Evolutionary conservation across 2,888 invertebrate genomes (phyloP), one percentile per base, ranked within the genome.

Genomic region (Amiota minor): DNA sequence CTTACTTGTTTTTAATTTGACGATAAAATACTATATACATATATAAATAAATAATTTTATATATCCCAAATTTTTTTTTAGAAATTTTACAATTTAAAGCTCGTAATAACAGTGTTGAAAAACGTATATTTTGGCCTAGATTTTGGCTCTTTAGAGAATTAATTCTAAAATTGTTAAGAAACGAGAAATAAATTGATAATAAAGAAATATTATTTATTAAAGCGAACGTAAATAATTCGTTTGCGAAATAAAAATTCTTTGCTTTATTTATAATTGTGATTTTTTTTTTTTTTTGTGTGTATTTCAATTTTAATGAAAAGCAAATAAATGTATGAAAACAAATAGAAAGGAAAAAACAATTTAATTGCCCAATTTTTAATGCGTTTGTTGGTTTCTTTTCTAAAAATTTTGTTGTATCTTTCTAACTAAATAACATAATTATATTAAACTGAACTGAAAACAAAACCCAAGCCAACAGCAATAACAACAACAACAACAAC

Each of bases 181-280:
- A 53, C 53, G 53, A 53, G 16, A 53, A 53, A 53, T 14, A n/a
- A 35, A 16, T 11, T 16, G 16, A 53, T 53, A 53, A 10, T 9
- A 53, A 53, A 53, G 14, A 53, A 53, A 35, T 12, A 59, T 59
- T 20, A 59, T 59, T 59, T 59, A 59, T 59, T 59, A 59, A 59
- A 20, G 20, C 59, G 4, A 53, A 53, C n/a, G n/a, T 53, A 14
- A 16, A 16, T 16, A 16, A 53, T 53, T 53, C 16, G 14, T 16
- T 6, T 20, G 59, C 20, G 59, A 16, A 59, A 59, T 59, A 59
- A 59, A 59, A 59, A 20, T 59, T 18, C 12, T 59, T 18, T 20
- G 59, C 20, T 59, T 59, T 59, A 59, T 59, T 59, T 59, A 20
- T 59, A 59, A 59, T 59, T 16, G 20, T 11, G 12, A 59, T 59